Conservation (phyloP, 35 echinoderm and acorn worm genomes). For the Anneissia japonica region DNA sequence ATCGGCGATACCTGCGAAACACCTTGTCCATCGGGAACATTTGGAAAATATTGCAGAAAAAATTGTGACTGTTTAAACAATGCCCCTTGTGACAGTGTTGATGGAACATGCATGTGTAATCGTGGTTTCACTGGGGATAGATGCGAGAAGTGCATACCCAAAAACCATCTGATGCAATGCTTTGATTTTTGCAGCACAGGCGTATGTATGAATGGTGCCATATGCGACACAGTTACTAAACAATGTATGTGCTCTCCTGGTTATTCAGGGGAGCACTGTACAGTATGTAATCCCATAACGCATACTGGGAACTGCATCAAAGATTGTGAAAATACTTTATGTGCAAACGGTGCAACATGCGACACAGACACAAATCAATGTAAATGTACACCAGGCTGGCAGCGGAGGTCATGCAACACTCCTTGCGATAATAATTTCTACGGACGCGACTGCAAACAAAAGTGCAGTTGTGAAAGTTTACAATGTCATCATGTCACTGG, state of each 20-base stretch:
- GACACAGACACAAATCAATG: not conserved
- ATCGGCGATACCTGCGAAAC: constrained; percentile 54
- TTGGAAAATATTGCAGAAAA: constrained; percentile 53
- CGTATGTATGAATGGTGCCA: not conserved
- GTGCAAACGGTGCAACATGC: not conserved
- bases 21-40: constrained; percentile 50
- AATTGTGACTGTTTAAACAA: constrained; percentile 67
- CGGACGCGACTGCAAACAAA: not conserved
- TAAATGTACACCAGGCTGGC: not conserved
- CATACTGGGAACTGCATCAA: not conserved
- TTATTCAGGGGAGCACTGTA: not conserved
- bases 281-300: not conserved
- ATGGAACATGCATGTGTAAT: constrained; percentile 55
- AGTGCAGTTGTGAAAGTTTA: not conserved
- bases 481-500: not conserved
- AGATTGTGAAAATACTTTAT: not conserved
- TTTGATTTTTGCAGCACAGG: not conserved
- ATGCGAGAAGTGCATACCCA: not conserved
- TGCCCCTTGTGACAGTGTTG: constrained; percentile 43
- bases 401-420: not conserved
- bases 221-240: not conserved
- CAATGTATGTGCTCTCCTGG: not conserved
- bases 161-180: not conserved
- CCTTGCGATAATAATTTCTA: not conserved
- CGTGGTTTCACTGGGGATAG: not conserved